Conservation (phyloP, 1,140 invertebrate genomes). For the Apis dorsata region DNA sequence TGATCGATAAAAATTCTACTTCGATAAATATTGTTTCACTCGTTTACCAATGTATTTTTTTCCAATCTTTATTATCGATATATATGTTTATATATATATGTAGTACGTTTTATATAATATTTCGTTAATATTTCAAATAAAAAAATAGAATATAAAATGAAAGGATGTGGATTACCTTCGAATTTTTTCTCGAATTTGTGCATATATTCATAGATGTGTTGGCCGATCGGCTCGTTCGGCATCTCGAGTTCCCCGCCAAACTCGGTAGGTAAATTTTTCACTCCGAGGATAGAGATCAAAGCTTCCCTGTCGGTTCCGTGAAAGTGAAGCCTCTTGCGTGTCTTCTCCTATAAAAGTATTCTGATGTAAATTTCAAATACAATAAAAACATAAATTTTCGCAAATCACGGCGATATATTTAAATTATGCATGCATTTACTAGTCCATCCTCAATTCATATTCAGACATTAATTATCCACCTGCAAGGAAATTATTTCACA, state of each 20-base stretch:
- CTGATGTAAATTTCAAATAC: not conserved
- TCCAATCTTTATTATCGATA: too few relatives aligned
- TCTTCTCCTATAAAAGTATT: conserved; percentile 77
- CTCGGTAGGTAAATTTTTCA: conserved; percentile 83
- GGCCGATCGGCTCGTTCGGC: conserved; percentile 78
- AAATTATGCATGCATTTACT: too few relatives aligned
- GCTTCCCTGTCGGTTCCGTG: conserved; percentile 86
- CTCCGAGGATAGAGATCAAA: conserved; percentile 83
- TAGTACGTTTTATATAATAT: too few relatives aligned
- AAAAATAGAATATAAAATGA: not conserved
- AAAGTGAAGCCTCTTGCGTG: conserved; percentile 84
- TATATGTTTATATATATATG: too few relatives aligned
- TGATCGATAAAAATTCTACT: too few relatives aligned
- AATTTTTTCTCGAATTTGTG: conserved; percentile 81
- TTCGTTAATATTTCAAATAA: not conserved
- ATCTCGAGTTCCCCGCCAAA: conserved; percentile 85
- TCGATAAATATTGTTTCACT: too few relatives aligned
- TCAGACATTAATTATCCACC: too few relatives aligned
- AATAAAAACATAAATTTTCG: too few relatives aligned
- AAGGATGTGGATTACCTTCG: conserved; percentile 74
- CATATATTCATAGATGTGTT: conserved; percentile 80
- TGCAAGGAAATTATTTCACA: too few relatives aligned
- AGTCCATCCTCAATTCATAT: too few relatives aligned
- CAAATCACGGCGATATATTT: too few relatives aligned
- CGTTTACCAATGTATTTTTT: too few relatives aligned